phyloP scores from a whole-genome alignment of 2,113 vertebrate genomes.

The Calyptommatus sinebrachiatus region DNA sequence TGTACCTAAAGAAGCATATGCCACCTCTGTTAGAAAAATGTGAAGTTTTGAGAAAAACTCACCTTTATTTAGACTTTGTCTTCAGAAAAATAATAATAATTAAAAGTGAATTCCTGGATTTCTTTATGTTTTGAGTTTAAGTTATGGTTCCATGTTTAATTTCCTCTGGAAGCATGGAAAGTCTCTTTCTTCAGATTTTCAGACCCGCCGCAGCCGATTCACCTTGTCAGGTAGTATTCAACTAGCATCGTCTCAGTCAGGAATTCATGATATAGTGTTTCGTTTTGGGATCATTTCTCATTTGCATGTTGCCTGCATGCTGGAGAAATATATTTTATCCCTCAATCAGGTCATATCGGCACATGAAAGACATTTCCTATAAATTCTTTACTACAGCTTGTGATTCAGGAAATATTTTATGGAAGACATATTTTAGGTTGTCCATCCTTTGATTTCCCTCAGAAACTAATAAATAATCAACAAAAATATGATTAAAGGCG shows the following conservation, averaged over 20 bases:
- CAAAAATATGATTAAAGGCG: constrained; percentile 80
- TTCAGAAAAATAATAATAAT: background rate
- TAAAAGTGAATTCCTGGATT: background rate
- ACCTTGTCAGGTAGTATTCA: constrained; percentile 27
- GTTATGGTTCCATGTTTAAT: constrained; percentile 15
- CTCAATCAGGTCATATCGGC: constrained; percentile 60
- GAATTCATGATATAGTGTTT: constrained; percentile 47
- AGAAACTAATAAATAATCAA: constrained; percentile 83
- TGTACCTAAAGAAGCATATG: no score
- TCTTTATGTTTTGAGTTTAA: constrained; percentile 33
- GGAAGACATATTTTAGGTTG: constrained; percentile 70
- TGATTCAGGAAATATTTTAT: constrained; percentile 69
- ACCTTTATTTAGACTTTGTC: no score
- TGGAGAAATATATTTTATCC: constrained; percentile 74
- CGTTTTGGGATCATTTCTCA: constrained; percentile 74
- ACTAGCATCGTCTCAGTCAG: constrained; percentile 34
- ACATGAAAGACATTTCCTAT: constrained; percentile 66
- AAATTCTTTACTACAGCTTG: constrained; percentile 65
- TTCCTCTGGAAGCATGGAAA: constrained; percentile 2
- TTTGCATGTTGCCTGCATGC: constrained; percentile 77
- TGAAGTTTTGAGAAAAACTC: no score
- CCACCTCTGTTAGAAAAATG: no score
- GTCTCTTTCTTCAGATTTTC: constrained; percentile 22
- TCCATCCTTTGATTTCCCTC: constrained; percentile 72
- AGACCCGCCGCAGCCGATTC: constrained; percentile 37